Conservation (phyloP, 1,140 invertebrate genomes). For the Anastrepha ludens region DNA sequence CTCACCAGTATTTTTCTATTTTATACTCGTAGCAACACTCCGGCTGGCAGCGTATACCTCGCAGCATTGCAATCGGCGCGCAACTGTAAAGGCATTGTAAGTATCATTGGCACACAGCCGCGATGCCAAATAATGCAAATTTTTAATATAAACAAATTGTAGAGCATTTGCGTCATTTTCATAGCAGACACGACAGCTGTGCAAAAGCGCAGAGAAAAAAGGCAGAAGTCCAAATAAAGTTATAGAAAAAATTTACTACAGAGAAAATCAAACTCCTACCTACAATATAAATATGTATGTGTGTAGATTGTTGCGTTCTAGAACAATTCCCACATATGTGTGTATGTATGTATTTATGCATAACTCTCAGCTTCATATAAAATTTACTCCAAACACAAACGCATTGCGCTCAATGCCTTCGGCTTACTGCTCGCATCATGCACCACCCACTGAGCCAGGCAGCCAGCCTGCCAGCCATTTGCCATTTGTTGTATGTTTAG, state of each 20-base stretch:
- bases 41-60: background rate
- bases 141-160: constrained; percentile 56
- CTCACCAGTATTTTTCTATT: background rate
- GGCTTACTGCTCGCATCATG: constrained; percentile 6
- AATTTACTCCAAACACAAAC: background rate
- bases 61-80: constrained; percentile 10
- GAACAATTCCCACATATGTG: background rate
- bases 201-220: constrained; percentile 33
- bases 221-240: constrained; percentile 11
- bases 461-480: background rate
- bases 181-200: constrained; percentile 9
- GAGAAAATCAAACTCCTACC: background rate
- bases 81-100: background rate
- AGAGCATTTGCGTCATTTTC: constrained; percentile 7
- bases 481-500: constrained; percentile 41
- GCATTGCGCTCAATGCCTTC: constrained; percentile 19
- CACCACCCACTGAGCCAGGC: background rate
- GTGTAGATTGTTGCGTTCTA: too few species aligned
- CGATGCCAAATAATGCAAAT: constrained; percentile 34
- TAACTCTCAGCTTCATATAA: background rate
- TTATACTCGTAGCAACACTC: background rate
- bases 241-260: background rate
- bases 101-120: constrained; percentile 37
- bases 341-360: background rate
- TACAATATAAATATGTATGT: background rate